These are phyloP conservation scores for Pedicia rivosa DNA, from an alignment of 2,888 invertebrate genomes.

Conservation along the genomic window DNA sequence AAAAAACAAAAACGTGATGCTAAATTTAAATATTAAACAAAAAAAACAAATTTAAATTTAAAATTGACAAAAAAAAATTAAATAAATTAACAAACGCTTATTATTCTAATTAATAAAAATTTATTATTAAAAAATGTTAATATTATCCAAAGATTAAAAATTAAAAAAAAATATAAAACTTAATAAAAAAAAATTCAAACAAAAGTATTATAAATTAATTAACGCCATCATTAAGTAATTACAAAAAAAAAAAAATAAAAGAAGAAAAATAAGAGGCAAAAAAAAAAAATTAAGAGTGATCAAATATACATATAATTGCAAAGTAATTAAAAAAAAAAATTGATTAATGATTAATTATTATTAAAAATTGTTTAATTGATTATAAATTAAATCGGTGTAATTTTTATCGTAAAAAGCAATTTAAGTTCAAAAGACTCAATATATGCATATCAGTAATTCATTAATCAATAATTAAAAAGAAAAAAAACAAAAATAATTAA, in stretches of 20 bases:
- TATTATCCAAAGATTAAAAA: too few species aligned
- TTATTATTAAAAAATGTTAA: too few species aligned
- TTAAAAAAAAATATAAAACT: too few species aligned
- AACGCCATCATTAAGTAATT: neutral
- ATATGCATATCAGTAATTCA: slow-evolving; percentile 10
- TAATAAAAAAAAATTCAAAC: too few species aligned
- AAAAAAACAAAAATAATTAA: neutral
- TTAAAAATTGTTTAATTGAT: too few species aligned
- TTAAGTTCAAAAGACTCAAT: slow-evolving; percentile 9
- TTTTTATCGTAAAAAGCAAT: slow-evolving; percentile 6
- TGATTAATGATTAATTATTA: too few species aligned
- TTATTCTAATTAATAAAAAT: neutral
- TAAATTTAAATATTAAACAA: too few species aligned
- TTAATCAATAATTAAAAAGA: too few species aligned
- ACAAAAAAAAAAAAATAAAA: slow-evolving; percentile 1
- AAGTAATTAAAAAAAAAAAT: neutral
- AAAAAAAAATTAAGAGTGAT: neutral
- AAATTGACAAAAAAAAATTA: too few species aligned
- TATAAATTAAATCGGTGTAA: too few species aligned
- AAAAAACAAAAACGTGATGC: too few species aligned
- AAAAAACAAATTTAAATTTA: too few species aligned
- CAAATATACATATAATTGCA: slow-evolving; percentile 3
- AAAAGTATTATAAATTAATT: neutral
- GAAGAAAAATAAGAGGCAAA: slow-evolving; percentile 1
- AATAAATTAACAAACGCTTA: slow-evolving; percentile 4